Conservation (phyloP, 2,797 vertebrate species). For the Leptodactylus fallax region DNA sequence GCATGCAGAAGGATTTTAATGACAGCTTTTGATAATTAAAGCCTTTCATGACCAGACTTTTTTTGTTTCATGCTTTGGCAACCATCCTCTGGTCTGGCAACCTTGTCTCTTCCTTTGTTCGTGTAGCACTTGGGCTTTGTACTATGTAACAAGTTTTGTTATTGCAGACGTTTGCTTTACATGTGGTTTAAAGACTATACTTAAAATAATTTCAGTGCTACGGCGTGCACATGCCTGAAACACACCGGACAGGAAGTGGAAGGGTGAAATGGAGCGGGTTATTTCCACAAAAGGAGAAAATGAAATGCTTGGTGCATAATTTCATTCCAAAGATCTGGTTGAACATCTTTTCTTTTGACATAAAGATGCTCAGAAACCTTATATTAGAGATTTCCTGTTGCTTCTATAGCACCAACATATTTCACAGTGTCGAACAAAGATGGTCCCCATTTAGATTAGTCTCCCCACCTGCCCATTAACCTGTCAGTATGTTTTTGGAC, state of each 20-base stretch:
- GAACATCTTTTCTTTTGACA: neutral
- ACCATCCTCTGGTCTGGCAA: conserved; percentile 14
- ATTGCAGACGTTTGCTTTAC: conserved; percentile 27
- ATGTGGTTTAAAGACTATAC: conserved; percentile 29
- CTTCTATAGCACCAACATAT: neutral
- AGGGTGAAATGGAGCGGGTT: neutral
- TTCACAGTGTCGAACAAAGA: neutral
- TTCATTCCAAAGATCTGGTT: neutral
- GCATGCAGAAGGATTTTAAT: conserved; percentile 7
- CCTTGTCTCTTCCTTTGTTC: neutral
- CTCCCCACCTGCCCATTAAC: too few species aligned
- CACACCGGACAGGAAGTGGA: neutral
- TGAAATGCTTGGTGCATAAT: conserved; percentile 1
- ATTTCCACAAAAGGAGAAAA: neutral
- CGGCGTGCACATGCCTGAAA: neutral
- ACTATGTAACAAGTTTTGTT: conserved; percentile 32
- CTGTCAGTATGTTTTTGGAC: too few species aligned
- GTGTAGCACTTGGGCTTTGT: neutral
- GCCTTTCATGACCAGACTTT: conserved; percentile 17
- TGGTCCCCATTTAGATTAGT: too few species aligned
- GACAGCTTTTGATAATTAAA: conserved; percentile 36
- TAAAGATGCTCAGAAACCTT: neutral
- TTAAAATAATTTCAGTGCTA: conserved; percentile 43
- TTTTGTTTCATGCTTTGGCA: conserved; percentile 12
- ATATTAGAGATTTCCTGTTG: conserved; percentile 1